These are phyloP conservation scores for Cottus gobio DNA, from an alignment of 2,113 vertebrate species.

Conservation along the genomic window DNA sequence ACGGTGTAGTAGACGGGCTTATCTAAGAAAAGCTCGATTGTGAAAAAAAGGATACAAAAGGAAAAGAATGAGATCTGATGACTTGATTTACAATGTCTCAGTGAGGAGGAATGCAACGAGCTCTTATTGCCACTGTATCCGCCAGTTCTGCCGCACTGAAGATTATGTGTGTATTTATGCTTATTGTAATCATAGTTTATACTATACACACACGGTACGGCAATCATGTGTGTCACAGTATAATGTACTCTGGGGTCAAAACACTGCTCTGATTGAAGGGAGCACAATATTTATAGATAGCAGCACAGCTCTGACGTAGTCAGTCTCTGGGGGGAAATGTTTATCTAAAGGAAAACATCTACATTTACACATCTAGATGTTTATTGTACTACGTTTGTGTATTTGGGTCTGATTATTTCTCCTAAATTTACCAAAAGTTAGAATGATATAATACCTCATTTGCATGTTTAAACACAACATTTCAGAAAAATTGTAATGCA, in stretches of 20 bases:
- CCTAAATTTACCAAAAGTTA: too few relatives aligned
- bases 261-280: too few relatives aligned
- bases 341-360: too few relatives aligned
- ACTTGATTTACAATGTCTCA: not conserved
- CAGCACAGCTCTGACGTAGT: too few relatives aligned
- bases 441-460: too few relatives aligned
- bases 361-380: too few relatives aligned
- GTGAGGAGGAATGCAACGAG: not conserved
- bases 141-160: not conserved
- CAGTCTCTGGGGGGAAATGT: too few relatives aligned
- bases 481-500: too few relatives aligned
- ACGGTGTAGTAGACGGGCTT: conserved; percentile 12
- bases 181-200: not conserved
- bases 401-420: too few relatives aligned
- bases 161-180: not conserved
- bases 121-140: not conserved
- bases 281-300: not conserved
- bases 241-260: not conserved
- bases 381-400: too few relatives aligned
- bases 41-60: not conserved
- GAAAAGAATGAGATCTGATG: not conserved
- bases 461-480: too few relatives aligned
- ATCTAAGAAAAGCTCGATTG: not conserved
- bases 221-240: not conserved
- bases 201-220: not conserved